Evolutionary conservation across 2,797 vertebrate species (phyloP).

Genomic region (Melanotaenia trifasciata): DNA sequence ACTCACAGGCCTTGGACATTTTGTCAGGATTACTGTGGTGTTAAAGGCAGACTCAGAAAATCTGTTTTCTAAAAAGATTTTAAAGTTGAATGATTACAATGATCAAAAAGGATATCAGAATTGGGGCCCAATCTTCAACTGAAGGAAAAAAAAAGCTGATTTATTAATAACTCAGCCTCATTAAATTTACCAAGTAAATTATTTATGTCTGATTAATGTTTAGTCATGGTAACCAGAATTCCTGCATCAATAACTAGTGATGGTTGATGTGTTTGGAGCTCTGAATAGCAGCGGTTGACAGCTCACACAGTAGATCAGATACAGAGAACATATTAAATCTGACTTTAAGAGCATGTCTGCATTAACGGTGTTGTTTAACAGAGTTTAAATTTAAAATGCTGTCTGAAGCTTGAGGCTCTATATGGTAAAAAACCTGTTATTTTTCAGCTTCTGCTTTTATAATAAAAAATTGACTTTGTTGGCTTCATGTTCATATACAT

Average conservation of each 20-base stretch:
- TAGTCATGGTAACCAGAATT: not conserved
- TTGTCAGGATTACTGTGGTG: not conserved
- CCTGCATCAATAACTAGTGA: not conserved
- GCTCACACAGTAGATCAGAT: not conserved
- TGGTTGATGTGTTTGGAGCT: not conserved
- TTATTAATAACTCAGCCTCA: not conserved
- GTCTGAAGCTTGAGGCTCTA: too few relatives aligned
- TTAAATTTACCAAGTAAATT: not conserved
- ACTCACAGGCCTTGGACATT: not conserved
- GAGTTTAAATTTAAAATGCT: not conserved
- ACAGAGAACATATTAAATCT: not conserved
- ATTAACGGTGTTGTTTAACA: not conserved
- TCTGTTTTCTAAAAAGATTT: not conserved
- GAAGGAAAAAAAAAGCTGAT: not conserved
- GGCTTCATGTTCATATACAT: not conserved
- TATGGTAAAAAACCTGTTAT: too few relatives aligned
- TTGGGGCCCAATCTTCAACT: not conserved
- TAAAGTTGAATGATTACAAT: not conserved
- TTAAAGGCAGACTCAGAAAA: not conserved
- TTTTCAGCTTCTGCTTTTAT: too few relatives aligned
- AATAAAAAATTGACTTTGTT: not conserved
- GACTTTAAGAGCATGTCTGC: not conserved
- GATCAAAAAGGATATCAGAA: not conserved
- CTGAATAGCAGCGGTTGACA: not conserved
- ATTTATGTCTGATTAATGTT: not conserved